These are phyloP conservation scores for Lithobates pipiens DNA, from an alignment of 2,797 vertebrate species.

Conservation along the genomic window DNA sequence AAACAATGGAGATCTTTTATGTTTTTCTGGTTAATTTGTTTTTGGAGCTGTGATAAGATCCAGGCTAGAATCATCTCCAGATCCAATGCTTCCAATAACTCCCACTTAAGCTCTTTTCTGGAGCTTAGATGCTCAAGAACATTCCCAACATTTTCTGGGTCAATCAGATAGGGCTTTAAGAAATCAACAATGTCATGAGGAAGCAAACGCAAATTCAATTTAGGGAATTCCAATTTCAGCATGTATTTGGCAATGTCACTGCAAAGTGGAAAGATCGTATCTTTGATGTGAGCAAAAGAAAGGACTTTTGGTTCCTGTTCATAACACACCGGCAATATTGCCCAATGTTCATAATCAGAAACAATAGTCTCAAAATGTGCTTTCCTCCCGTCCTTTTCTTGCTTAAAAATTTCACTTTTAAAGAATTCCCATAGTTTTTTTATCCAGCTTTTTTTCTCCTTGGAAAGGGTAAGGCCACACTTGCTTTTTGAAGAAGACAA, in stretches of 20 bases:
- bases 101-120: constrained; percentile 58
- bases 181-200: fast-evolving
- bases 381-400: fast-evolving
- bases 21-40: fast-evolving
- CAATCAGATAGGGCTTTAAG: constrained; percentile 39
- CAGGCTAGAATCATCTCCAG: neutral
- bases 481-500: constrained; percentile 22
- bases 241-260: neutral
- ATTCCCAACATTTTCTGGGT: constrained; percentile 8
- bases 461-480: neutral
- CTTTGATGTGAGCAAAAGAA: constrained; percentile 61
- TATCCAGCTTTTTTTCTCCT: constrained; percentile 44
- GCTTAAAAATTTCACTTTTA: fast-evolving
- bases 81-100: neutral
- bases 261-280: fast-evolving
- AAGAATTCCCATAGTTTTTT: constrained; percentile 63
- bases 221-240: constrained; percentile 65
- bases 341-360: constrained; percentile 29
- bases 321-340: constrained; percentile 64
- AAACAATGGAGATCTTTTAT: constrained; percentile 53
- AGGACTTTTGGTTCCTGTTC: neutral
- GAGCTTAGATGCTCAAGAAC: constrained; percentile 59
- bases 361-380: constrained; percentile 30
- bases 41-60: neutral
- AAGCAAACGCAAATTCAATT: constrained; percentile 24